Percentiles rank a stretch among this genome's conserved stretches.
phyloP scores from a whole-genome alignment of 1,140 invertebrate genomes.

The Aphis gossypii region DNA sequence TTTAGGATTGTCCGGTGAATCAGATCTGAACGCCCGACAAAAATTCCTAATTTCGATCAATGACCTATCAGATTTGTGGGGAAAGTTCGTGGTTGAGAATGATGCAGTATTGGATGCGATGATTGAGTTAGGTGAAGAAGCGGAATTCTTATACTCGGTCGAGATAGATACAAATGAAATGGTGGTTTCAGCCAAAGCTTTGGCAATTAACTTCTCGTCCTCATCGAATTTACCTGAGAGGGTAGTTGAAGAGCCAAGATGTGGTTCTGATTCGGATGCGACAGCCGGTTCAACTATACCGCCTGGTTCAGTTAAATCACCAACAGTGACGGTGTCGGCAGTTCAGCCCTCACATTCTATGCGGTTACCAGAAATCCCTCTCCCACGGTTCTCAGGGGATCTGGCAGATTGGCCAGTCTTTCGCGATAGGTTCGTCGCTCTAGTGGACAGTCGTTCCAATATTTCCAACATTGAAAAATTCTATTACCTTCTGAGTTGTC shows the following conservation, averaged over 20 bases:
- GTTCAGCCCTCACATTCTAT: not conserved
- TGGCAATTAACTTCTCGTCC: not conserved
- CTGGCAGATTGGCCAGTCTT: not conserved
- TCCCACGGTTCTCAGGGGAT: not conserved
- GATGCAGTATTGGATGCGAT: not conserved
- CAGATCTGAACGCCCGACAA: not conserved
- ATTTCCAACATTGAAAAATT: not conserved
- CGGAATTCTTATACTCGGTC: not conserved
- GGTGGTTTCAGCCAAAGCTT: not conserved
- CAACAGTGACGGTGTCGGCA: fast-evolving
- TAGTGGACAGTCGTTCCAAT: not conserved
- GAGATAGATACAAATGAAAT: not conserved
- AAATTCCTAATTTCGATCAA: not conserved
- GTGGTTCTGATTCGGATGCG: fast-evolving
- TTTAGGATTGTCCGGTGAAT: not conserved
- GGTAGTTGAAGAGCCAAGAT: not conserved
- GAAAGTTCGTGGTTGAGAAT: not conserved
- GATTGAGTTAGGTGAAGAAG: not conserved
- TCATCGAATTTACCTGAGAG: not conserved
- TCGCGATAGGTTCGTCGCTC: not conserved
- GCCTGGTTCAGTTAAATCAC: not conserved
- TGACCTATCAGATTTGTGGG: not conserved
- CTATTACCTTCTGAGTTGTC: not conserved
- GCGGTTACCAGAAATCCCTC: not conserved
- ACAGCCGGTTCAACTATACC: not conserved